A percentile compares a stretch with the other conserved stretches of the same genome.
These are phyloP conservation scores for Eolophus roseicapilla DNA, from an alignment of 2,113 vertebrate species.

Conservation along the genomic window DNA sequence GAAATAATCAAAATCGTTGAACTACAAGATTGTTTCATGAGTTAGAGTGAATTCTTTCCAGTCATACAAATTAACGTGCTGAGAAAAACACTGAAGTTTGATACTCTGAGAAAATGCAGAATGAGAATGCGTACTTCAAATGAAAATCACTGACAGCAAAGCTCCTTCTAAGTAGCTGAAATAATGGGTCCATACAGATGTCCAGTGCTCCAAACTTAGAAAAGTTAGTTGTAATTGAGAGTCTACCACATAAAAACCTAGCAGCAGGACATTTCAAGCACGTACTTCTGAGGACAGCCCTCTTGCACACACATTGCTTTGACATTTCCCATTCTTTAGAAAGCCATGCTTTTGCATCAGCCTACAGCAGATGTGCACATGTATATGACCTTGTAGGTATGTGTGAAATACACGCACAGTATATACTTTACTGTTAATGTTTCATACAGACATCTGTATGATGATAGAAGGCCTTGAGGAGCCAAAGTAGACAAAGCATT, in stretches of 20 bases:
- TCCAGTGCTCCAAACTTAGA: neutral
- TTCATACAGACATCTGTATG: neutral
- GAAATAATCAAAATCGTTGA: neutral
- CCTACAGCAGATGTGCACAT: rapidly evolving
- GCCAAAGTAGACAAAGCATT: neutral
- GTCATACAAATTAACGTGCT: neutral
- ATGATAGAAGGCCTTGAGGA: neutral
- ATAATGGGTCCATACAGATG: neutral
- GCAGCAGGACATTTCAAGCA: neutral
- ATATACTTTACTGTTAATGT: neutral
- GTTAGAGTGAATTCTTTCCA: neutral
- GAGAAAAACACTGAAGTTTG: neutral
- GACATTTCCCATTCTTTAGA: neutral
- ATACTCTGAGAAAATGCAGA: neutral
- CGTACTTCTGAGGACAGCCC: neutral
- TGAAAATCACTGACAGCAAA: neutral
- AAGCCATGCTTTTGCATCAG: neutral
- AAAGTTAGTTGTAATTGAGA: neutral
- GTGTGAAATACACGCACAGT: neutral
- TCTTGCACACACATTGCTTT: neutral
- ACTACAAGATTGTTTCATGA: neutral
- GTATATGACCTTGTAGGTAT: neutral
- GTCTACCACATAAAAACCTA: neutral
- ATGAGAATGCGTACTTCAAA: neutral
- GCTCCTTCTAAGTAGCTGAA: neutral